phyloP scores from a whole-genome alignment of 2,888 invertebrate genomes.

The Caenorhabditis zanzibari region DNA sequence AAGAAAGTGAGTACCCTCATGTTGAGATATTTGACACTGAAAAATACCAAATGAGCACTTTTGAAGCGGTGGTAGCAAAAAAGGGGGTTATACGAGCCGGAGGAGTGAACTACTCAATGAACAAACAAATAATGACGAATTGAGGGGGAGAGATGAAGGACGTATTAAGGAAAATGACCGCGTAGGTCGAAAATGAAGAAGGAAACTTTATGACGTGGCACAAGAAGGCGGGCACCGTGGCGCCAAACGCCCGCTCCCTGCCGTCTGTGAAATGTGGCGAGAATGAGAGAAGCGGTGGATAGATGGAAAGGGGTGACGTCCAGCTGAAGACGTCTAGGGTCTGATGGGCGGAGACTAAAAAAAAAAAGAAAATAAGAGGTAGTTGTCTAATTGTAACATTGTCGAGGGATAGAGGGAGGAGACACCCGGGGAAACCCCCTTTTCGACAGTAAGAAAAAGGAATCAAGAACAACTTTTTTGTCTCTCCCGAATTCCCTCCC shows the following conservation, averaged over 20 bases:
- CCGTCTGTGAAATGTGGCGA: constrained; percentile 38
- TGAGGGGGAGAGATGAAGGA: constrained; percentile 31
- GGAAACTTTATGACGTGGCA: constrained; percentile 37
- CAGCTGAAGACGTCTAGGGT: constrained; percentile 52
- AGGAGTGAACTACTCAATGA: constrained; percentile 11
- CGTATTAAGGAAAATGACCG: constrained; percentile 19
- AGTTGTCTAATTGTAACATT: constrained; percentile 54
- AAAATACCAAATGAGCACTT: constrained; percentile 7
- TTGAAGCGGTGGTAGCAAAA: constrained; percentile 8
- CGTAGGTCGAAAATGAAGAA: constrained; percentile 18
- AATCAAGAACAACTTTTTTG: constrained; percentile 28
- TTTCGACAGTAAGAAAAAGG: constrained; percentile 20
- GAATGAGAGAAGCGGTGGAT: constrained; percentile 44
- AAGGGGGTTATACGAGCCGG: constrained; percentile 29
- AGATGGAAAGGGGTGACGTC: constrained; percentile 39
- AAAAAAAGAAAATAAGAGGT: constrained; percentile 29
- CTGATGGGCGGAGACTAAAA: constrained; percentile 48
- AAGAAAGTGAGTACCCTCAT: constrained; percentile 74
- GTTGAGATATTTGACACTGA: constrained; percentile 68
- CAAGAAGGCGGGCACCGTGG: constrained; percentile 1
- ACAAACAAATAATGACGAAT: constrained; percentile 54
- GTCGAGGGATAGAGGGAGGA: not conserved
- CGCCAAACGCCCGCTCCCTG: constrained; percentile 26
- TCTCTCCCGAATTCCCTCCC: constrained; percentile 16
- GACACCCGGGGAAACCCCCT: constrained; percentile 25